Base-by-base conservation (phyloP, 2,113 vertebrate genomes). In the Pachyramphus minor region DNA sequence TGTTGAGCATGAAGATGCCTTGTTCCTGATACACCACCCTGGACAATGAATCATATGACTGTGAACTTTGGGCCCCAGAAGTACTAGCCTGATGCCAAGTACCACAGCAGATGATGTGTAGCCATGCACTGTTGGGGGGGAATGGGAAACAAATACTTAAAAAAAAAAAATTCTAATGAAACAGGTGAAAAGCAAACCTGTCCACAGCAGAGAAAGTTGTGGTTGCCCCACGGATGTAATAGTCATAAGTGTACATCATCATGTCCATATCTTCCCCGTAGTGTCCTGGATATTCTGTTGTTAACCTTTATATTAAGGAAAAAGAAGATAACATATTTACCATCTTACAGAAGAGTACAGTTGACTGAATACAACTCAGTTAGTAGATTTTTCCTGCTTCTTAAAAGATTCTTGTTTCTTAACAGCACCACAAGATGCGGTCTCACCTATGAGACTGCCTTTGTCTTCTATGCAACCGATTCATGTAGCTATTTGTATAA, bases 131-230 rank as follows among this genome's bases (percentile, higher is more conserved):
- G 22, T 30, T 56, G 37, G 37, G 18, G 30, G 28, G 6, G 63
- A 88, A 73, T 7, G 84, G n/a, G 67, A 68, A 78, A 64, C 18
- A 30, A 31, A 60, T 8, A 22, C 2, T 1, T 19, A 18, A 5
- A 13, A 63, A 62, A 62, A 12, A 39, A 69, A n/a, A 27, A 24
- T 63, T 44, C 9, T 50, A 73, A 15, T 55, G 16, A 60, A 90
- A 81, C 23, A 84, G 13, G 49, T 37, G 45, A 81, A 84, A 94
- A 93, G 3, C 98, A 97, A 95, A 99, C 99, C 99, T 99, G 59
- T 99, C 97, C 69, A 99, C 99, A 33, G 98, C 98, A 31, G 98
- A 99, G 97, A 99, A 99, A 31, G 99, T 99, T 90, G 99, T 99
- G 60, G 99, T 98, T 69, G 99, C 99, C 31, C 99, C 99, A 31